Conservation (phyloP, 2,113 vertebrate species). For the Thalassarche chlororhynchos region DNA sequence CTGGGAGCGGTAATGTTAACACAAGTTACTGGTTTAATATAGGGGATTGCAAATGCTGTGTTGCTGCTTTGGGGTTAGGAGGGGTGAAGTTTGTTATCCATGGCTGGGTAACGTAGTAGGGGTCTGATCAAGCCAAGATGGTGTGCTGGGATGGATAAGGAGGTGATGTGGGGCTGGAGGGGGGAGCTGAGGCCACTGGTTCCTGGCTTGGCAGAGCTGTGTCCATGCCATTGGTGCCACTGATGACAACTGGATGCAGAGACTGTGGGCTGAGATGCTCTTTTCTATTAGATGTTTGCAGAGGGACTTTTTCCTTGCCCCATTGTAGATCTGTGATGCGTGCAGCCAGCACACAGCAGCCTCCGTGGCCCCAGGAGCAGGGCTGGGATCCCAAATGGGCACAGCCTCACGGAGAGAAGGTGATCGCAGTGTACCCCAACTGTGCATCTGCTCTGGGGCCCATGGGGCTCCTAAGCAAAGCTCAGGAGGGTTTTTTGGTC, state of each 20-base stretch:
- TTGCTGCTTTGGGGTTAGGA: neutral
- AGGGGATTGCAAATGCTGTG: neutral
- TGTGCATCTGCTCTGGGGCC: neutral
- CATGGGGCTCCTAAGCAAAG: neutral
- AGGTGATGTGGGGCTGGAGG: neutral
- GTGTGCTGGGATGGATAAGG: neutral
- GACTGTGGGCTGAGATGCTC: neutral
- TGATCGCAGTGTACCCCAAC: fast-evolving
- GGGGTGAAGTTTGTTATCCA: neutral
- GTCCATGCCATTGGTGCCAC: fast-evolving
- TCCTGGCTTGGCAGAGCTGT: neutral
- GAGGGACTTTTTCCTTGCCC: neutral
- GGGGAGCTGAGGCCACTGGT: neutral
- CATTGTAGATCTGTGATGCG: fast-evolving
- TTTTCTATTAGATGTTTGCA: neutral
- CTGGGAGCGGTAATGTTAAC: neutral
- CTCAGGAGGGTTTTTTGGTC: neutral
- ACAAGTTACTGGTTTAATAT: neutral
- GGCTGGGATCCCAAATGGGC: neutral
- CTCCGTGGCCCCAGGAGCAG: neutral
- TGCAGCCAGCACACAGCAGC: neutral
- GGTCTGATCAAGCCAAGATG: neutral
- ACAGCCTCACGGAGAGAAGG: too few relatives aligned
- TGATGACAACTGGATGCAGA: neutral
- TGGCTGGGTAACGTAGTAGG: neutral